Evolutionary conservation across 2,888 invertebrate species (phyloP), one percentile per base, ranked within the genome.

Genomic region (Galeopsomyia nigrocyanea): DNA sequence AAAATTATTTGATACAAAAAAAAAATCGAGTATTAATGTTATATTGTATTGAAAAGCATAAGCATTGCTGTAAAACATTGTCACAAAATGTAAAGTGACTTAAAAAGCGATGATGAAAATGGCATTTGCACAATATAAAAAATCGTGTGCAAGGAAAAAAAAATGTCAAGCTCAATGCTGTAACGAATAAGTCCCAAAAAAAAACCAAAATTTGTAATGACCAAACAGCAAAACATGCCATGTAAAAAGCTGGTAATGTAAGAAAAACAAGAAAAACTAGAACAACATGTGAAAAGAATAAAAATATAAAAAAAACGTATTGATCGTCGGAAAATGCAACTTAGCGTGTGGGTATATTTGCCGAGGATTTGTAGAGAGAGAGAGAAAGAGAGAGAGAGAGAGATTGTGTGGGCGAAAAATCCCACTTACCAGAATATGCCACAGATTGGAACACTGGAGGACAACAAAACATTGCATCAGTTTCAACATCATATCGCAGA

Each of bases 381-480:
- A n/a, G n/a, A n/a, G n/a, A n/a, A n/a, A n/a, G n/a, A n/a, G n/a
- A n/a, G n/a, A n/a, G n/a, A n/a, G n/a, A n/a, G n/a, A 81, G 80
- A 81, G 79, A 79, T 81, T 82, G 81, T 80, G 86, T 86, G 86
- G 85, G 86, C 82, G 68, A 75, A 81, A 89, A 86, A 87, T 89
- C 90, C 90, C 89, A 93, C 95, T 95, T 95, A 95, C 95, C 95
- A 89, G 95, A 95, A 91, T 95, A 95, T 89, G 95, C 95, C 93
- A 95, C 95, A 90, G 94, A 95, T 93, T 95, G 95, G 94, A 95
- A 95, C 95, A 95, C 95, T 95, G 87, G 87, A 87, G 88, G 87
- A 87, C 84, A 87, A 87, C 84, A 88, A 87, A 87, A 87, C 81
- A 86, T 82, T 81, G 83, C 82, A 82, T 87, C 84, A 87, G 87